Evolutionary conservation across 2,888 invertebrate genomes (phyloP).

Genomic region (Bugulina stolonifera): DNA sequence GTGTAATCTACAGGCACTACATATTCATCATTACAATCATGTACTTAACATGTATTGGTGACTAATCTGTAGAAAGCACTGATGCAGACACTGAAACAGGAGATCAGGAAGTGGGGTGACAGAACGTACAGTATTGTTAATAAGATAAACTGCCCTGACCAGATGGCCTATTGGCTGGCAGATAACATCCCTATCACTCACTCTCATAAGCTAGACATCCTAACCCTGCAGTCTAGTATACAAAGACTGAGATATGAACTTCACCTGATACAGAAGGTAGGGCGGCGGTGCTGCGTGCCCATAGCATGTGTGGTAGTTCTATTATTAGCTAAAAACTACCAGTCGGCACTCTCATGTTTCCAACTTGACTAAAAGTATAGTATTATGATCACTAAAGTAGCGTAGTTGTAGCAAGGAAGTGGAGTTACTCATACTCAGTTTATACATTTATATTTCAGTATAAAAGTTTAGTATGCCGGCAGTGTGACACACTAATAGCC

Average conservation of each 20-base stretch:
- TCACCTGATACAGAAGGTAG: slow-evolving; percentile 52
- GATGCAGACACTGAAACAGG: slow-evolving; percentile 44
- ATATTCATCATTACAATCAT: no score
- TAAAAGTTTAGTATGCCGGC: slow-evolving; percentile 55
- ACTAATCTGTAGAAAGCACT: slow-evolving; percentile 39
- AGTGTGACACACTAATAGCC: slow-evolving; percentile 42
- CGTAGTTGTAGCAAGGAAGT: no score
- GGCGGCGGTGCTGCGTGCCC: no score
- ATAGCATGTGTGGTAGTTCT: no score
- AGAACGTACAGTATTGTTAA: slow-evolving; percentile 38
- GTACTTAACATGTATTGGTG: no score
- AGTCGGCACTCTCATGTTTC: no score
- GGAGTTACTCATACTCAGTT: no score
- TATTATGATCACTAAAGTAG: no score
- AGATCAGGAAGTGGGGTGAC: slow-evolving; percentile 50
- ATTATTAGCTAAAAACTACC: no score
- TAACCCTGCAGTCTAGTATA: slow-evolving; percentile 65
- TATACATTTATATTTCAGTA: slow-evolving; percentile 38
- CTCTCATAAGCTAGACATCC: slow-evolving; percentile 60
- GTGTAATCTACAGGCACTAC: no score
- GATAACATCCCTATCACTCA: slow-evolving; percentile 69
- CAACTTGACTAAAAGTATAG: no score
- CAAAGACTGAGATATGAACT: slow-evolving; percentile 62
- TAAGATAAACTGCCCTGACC: slow-evolving; percentile 64
- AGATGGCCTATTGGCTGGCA: slow-evolving; percentile 74